These are phyloP conservation scores for Lissonota sp. DNA, from an alignment of 2,888 invertebrate species.

Conservation along the genomic window DNA sequence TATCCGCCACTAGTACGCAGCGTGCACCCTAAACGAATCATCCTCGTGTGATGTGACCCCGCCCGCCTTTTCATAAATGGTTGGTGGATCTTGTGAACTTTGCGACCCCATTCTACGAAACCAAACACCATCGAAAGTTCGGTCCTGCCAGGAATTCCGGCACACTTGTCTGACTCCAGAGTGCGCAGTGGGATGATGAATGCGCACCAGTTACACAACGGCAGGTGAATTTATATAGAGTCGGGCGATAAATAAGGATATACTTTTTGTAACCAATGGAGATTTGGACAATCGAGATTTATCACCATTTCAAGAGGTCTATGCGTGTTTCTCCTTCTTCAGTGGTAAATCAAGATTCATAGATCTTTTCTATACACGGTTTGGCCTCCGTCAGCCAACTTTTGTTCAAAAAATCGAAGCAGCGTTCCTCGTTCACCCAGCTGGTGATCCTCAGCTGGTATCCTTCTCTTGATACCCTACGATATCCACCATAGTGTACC, in stretches of 20 bases:
- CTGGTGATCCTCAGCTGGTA: not conserved
- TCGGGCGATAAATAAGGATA: conserved; percentile 1
- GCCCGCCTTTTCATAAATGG: not conserved
- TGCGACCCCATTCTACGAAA: conserved; percentile 10
- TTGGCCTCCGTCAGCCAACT: not conserved
- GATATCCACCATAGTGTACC: not conserved
- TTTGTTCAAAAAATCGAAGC: conserved; percentile 28
- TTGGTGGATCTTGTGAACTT: conserved; percentile 10
- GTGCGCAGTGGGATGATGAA: conserved; percentile 25
- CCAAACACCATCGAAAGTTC: conserved; percentile 27
- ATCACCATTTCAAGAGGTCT: conserved; percentile 12
- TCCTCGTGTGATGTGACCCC: conserved; percentile 31
- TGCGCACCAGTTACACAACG: conserved; percentile 13
- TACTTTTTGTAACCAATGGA: conserved; percentile 15
- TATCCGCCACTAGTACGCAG: conserved; percentile 62
- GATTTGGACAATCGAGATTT: conserved; percentile 51
- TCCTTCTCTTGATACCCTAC: not conserved
- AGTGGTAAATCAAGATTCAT: conserved; percentile 12
- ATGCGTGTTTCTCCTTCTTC: not conserved
- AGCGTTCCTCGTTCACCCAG: conserved; percentile 11
- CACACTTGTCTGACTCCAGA: conserved; percentile 17
- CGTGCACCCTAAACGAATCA: not conserved
- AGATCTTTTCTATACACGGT: conserved; percentile 8
- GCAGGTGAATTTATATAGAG: conserved; percentile 15
- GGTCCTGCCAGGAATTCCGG: conserved; percentile 21